Percentiles rank a stretch among this genome's conserved stretches.
Conservation (phyloP, 1,140 invertebrate species). For the Tetramorium parvispinum region DNA sequence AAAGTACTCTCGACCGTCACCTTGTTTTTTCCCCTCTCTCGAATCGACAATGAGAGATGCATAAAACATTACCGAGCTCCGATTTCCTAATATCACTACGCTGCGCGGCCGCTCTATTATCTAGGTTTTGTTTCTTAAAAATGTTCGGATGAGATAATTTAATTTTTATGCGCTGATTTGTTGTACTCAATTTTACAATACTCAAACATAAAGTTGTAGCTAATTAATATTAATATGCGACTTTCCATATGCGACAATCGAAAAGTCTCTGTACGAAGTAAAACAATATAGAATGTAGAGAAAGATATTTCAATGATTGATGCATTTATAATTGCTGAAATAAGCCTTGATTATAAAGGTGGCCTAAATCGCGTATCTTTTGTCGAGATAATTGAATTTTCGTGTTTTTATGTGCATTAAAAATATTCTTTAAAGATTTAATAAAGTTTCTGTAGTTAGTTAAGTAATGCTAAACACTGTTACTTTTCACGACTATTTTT, state of each 20-base stretch:
- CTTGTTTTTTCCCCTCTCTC: slow-evolving; percentile 37
- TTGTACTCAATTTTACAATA: slow-evolving; percentile 3
- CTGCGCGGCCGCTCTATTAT: neutral
- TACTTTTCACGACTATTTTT: slow-evolving; percentile 1
- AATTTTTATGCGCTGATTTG: neutral
- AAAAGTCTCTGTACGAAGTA: neutral
- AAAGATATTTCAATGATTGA: neutral
- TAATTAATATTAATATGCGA: neutral
- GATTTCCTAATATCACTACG: slow-evolving; percentile 18
- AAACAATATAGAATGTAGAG: neutral
- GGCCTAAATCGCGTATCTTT: neutral
- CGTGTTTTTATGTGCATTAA: neutral
- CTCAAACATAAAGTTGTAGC: neutral
- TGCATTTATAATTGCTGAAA: neutral
- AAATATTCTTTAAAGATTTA: neutral
- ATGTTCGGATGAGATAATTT: neutral
- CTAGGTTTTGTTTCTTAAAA: neutral
- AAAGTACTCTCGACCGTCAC: slow-evolving; percentile 23
- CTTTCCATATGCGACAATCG: neutral
- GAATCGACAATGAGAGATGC: slow-evolving; percentile 56
- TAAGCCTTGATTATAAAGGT: neutral
- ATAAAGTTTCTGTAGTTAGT: neutral
- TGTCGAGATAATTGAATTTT: neutral
- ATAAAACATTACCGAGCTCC: slow-evolving; percentile 40
- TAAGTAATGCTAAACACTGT: neutral